These are phyloP conservation scores for Atta cephalotes DNA, from an alignment of 1,140 invertebrate genomes.

Conservation along the genomic window DNA sequence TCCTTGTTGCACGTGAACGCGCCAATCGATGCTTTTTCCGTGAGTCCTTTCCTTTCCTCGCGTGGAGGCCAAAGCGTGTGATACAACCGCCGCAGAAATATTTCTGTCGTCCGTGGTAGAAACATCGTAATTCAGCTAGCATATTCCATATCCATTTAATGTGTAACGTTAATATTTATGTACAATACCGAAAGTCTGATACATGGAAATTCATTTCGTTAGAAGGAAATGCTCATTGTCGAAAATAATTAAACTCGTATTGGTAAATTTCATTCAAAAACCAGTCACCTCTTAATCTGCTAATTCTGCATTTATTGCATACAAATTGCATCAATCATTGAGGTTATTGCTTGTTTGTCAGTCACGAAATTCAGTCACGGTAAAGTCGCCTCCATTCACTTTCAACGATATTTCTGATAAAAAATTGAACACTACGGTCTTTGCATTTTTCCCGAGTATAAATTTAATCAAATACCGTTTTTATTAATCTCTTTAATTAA, in stretches of 20 bases:
- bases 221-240: neutral
- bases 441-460: neutral
- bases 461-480: neutral
- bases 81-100: constrained; percentile 29
- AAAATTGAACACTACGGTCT: neutral
- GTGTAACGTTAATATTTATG: constrained; percentile 14
- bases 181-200: neutral
- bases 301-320: neutral
- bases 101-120: constrained; percentile 22
- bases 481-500: neutral
- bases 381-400: constrained; percentile 8
- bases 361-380: constrained; percentile 21
- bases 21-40: constrained; percentile 30
- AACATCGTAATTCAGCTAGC: constrained; percentile 27
- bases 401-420: neutral
- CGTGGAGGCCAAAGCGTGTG: constrained; percentile 22
- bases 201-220: constrained; percentile 2
- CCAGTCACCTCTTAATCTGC: neutral
- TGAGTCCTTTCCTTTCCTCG: constrained; percentile 5
- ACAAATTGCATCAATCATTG: neutral
- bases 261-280: constrained; percentile 11
- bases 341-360: neutral
- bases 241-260: neutral
- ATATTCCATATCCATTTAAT: neutral
- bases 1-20: constrained; percentile 3